These are phyloP conservation scores for Ectemnius cavifrons DNA, from an alignment of 2,888 invertebrate genomes.

Conservation along the genomic window DNA sequence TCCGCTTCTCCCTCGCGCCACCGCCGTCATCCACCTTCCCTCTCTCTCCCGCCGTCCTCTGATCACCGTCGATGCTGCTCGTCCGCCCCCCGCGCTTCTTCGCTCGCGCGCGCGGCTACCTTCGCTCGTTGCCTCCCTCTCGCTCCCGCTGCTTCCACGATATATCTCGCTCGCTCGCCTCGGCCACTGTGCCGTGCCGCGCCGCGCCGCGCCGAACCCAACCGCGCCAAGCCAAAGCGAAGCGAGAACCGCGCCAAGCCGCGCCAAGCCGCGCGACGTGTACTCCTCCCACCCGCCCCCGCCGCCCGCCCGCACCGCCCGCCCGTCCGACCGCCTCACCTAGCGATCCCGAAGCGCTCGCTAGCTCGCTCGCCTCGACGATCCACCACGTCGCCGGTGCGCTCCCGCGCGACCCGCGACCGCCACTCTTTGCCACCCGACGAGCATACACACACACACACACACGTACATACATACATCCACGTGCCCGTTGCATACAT, in stretches of 20 bases:
- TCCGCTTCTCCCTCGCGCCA: slow-evolving; percentile 44
- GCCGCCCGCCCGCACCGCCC: not conserved
- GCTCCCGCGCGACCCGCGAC: slow-evolving; percentile 44
- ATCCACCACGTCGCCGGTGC: slow-evolving; percentile 1
- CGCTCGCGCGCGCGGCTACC: slow-evolving; percentile 11
- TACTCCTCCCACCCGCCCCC: not conserved
- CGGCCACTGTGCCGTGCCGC: slow-evolving; percentile 36
- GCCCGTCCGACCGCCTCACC: not conserved
- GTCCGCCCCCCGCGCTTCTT: slow-evolving; percentile 10
- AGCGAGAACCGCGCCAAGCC: slow-evolving; percentile 8
- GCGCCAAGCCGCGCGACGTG: slow-evolving; percentile 16
- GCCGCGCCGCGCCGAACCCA: slow-evolving; percentile 11
- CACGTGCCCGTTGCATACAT: slow-evolving; percentile 8
- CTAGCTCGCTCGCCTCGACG: not conserved
- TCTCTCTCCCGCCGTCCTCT: slow-evolving; percentile 44
- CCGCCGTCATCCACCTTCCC: slow-evolving; percentile 34
- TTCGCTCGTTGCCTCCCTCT: not conserved
- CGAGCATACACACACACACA: slow-evolving; percentile 24
- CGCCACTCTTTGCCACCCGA: slow-evolving; percentile 44
- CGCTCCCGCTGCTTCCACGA: slow-evolving; percentile 2
- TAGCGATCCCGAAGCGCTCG: not conserved
- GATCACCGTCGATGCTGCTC: slow-evolving; percentile 47
- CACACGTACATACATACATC: too few species aligned
- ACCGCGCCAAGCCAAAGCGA: slow-evolving; percentile 16
- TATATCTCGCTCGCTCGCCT: slow-evolving; percentile 32